Evolutionary conservation across 2,113 vertebrate species (phyloP).

Genomic region (Ptyas mucosa): DNA sequence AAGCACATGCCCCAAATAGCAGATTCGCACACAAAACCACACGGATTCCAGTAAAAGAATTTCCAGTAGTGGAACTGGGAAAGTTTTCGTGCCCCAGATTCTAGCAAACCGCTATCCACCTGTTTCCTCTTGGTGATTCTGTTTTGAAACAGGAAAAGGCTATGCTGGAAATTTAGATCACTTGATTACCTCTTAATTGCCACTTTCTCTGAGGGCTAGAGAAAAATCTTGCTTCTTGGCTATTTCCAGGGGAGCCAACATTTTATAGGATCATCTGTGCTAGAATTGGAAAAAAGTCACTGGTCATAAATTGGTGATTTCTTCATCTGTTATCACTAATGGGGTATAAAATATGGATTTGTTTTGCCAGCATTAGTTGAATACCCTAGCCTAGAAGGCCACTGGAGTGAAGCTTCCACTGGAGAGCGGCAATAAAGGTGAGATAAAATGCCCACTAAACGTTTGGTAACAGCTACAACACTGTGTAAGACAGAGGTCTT

Average conservation of each 20-base stretch:
- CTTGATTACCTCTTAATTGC: background rate
- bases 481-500: background rate
- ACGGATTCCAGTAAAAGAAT: background rate
- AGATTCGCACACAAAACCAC: background rate
- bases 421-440: background rate
- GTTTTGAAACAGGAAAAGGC: background rate
- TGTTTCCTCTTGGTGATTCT: background rate
- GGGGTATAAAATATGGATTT: background rate
- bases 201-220: background rate
- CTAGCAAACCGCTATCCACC: background rate
- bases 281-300: background rate
- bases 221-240: background rate
- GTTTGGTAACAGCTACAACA: background rate
- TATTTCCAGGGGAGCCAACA: background rate
- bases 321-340: background rate
- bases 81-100: background rate
- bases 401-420: background rate
- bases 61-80: background rate
- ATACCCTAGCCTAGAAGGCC: background rate
- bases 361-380: background rate
- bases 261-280: background rate
- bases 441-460: background rate
- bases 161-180: background rate
- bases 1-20: background rate
- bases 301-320: background rate